These are phyloP conservation scores for Yoshiicerus persimilis DNA, from an alignment of 1,140 invertebrate species.

Conservation along the genomic window DNA sequence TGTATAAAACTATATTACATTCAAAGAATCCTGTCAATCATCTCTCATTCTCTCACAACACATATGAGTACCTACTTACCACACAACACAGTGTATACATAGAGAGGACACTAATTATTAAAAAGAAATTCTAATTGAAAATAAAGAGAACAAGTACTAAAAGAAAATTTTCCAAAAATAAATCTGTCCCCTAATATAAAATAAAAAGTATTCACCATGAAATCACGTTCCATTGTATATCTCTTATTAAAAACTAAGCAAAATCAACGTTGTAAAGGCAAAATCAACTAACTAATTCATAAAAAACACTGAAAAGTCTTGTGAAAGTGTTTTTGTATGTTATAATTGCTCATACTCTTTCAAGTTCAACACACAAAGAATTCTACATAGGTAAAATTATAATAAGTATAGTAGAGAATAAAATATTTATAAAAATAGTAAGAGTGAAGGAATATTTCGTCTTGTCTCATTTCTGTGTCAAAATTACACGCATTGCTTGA, in stretches of 20 bases:
- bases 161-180: neutral
- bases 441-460: neutral
- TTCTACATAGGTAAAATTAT: neutral
- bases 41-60: neutral
- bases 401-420: neutral
- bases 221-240: neutral
- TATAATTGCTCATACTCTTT: neutral
- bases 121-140: too few species aligned
- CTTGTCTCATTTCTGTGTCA: neutral
- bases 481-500: too few species aligned
- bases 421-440: neutral
- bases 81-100: neutral
- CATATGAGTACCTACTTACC: neutral
- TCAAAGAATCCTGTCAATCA: neutral
- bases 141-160: neutral
- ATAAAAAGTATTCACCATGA: neutral
- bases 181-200: neutral
- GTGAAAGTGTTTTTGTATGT: neutral
- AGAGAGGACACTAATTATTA: neutral
- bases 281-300: conserved; percentile 19
- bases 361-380: too few species aligned
- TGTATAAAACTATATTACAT: neutral
- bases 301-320: conserved; percentile 20
- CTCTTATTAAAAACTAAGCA: neutral
- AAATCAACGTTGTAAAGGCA: conserved; percentile 11